Evolutionary conservation across 2,888 invertebrate species (phyloP).

Genomic region (Pogonocherus hispidulus): DNA sequence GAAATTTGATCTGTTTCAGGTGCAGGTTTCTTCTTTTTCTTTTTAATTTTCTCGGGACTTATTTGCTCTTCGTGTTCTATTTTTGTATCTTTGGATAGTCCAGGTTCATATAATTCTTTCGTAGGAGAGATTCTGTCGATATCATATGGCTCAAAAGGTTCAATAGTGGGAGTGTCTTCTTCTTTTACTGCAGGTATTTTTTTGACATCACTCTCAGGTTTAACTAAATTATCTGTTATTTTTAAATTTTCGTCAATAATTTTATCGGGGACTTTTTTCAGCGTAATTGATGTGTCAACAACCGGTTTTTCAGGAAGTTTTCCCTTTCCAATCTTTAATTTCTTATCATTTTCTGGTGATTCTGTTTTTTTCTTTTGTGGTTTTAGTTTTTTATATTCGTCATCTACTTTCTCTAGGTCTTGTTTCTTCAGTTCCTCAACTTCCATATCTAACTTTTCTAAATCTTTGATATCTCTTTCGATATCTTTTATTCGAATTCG

Average conservation of each 20-base stretch:
- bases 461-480: slow-evolving; percentile 63
- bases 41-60: slow-evolving; percentile 60
- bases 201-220: slow-evolving; percentile 41
- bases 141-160: slow-evolving; percentile 55
- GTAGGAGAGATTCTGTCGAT: slow-evolving; percentile 65
- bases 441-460: slow-evolving; percentile 69
- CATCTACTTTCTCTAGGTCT: slow-evolving; percentile 65
- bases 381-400: slow-evolving; percentile 64
- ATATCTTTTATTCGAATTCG: slow-evolving; percentile 66
- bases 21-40: slow-evolving; percentile 56
- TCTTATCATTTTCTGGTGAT: slow-evolving; percentile 57
- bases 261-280: slow-evolving; percentile 72
- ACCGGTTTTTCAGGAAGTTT: slow-evolving; percentile 67
- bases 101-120: slow-evolving; percentile 60
- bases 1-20: slow-evolving; percentile 52
- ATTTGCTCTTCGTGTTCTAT: slow-evolving; percentile 53
- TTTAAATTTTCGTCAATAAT: slow-evolving; percentile 59
- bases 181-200: slow-evolving; percentile 39
- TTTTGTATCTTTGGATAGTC: slow-evolving; percentile 49
- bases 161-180: slow-evolving; percentile 33
- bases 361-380: slow-evolving; percentile 59
- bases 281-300: slow-evolving; percentile 67
- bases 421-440: slow-evolving; percentile 65
- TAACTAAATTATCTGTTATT: slow-evolving; percentile 61
- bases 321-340: slow-evolving; percentile 68